These are phyloP conservation scores for Malurus elegans DNA, from an alignment of 2,113 vertebrate genomes.

Conservation along the genomic window DNA sequence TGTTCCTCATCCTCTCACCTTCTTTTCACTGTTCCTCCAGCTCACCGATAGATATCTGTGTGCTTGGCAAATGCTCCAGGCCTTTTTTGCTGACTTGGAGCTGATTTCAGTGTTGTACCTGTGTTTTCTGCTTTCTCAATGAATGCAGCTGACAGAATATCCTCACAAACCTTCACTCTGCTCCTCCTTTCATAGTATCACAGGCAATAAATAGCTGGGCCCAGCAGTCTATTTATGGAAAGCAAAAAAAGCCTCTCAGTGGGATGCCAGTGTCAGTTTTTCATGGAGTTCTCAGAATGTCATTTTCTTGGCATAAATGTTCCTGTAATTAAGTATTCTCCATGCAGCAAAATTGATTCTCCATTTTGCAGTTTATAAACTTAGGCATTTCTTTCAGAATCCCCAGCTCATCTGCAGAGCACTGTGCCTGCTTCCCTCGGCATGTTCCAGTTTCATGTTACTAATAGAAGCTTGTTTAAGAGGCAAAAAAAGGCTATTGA, in stretches of 20 bases:
- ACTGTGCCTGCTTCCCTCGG: not conserved
- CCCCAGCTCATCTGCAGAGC: conserved; percentile 36
- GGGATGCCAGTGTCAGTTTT: conserved; percentile 58
- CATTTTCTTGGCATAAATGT: conserved; percentile 61
- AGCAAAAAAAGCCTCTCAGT: conserved; percentile 13
- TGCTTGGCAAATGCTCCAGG: not conserved
- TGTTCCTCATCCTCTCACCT: not conserved
- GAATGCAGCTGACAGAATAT: not conserved
- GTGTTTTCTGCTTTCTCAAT: not conserved
- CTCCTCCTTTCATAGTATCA: conserved; percentile 34
- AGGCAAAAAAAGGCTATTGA: not conserved
- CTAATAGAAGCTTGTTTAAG: conserved; percentile 24
- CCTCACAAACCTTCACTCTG: not conserved
- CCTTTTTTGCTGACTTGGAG: not conserved
- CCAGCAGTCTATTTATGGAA: conserved; percentile 42
- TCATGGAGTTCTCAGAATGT: conserved; percentile 50
- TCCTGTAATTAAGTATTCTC: conserved; percentile 61
- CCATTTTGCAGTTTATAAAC: conserved; percentile 63
- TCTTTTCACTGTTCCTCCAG: not conserved
- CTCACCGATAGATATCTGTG: not conserved
- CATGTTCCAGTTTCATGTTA: conserved; percentile 13
- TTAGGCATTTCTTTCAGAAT: conserved; percentile 37
- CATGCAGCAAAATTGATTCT: conserved; percentile 58
- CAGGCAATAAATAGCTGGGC: conserved; percentile 29
- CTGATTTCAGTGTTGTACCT: not conserved